These are phyloP conservation scores for Coendou prehensilis DNA, from an alignment of 2,797 vertebrate genomes.

Conservation along the genomic window DNA sequence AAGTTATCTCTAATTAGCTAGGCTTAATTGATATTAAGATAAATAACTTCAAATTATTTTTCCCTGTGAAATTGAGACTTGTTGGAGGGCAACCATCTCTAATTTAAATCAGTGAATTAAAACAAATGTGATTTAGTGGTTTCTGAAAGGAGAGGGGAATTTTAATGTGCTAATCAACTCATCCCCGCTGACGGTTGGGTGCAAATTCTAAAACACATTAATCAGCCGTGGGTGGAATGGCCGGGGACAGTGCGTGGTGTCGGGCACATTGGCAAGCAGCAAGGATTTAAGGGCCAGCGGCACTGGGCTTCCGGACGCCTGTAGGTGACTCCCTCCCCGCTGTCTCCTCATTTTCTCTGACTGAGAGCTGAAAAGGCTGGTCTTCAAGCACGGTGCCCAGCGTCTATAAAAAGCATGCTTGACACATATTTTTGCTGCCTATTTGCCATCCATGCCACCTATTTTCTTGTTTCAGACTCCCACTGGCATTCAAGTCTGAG, in stretches of 20 bases:
- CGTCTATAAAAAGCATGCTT: neutral
- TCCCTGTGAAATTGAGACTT: slow-evolving; percentile 60
- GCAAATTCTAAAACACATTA: neutral
- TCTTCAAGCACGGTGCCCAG: neutral
- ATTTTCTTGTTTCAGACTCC: neutral
- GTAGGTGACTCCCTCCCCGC: rapidly evolving
- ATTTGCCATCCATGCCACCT: neutral
- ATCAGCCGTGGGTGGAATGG: neutral
- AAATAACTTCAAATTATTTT: slow-evolving; percentile 74
- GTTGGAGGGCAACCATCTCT: slow-evolving; percentile 70
- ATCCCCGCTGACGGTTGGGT: slow-evolving; percentile 24
- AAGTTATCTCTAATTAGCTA: slow-evolving; percentile 68
- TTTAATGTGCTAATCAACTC: slow-evolving; percentile 68
- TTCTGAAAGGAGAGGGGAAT: slow-evolving; percentile 63
- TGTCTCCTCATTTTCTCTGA: neutral
- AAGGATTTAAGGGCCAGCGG: too few species aligned
- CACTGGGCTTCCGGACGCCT: rapidly evolving
- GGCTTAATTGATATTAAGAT: slow-evolving; percentile 73
- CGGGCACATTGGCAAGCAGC: neutral
- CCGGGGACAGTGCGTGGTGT: neutral
- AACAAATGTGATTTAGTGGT: slow-evolving; percentile 78
- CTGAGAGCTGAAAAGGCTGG: neutral
- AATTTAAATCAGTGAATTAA: slow-evolving; percentile 79
- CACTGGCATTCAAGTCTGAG: neutral
- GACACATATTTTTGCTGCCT: slow-evolving; percentile 72